phyloP scores from a whole-genome alignment of 2,797 vertebrate genomes.

The Peromyscus melanophrys region DNA sequence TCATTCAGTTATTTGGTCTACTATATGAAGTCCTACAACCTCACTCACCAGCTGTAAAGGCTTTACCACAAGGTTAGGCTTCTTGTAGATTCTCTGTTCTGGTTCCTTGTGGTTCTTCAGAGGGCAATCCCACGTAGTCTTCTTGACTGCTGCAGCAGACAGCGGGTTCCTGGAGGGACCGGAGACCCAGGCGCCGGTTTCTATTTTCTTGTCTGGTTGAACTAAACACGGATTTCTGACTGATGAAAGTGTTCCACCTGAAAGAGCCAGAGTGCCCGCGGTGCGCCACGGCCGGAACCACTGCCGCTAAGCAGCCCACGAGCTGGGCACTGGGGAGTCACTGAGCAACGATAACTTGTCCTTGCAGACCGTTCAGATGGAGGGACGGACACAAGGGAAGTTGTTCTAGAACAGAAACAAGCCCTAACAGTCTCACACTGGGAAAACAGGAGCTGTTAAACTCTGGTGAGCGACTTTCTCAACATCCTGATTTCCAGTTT shows the following conservation, averaged over 20 bases:
- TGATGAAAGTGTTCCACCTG: slow-evolving; percentile 50
- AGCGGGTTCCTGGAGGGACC: slow-evolving; percentile 71
- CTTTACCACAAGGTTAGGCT: slow-evolving; percentile 81
- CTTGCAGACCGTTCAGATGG: neutral
- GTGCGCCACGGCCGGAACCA: neutral
- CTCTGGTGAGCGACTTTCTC: slow-evolving; percentile 26
- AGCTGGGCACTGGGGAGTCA: neutral
- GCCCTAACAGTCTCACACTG: neutral
- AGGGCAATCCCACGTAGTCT: slow-evolving; percentile 69
- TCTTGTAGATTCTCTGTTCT: slow-evolving; percentile 67
- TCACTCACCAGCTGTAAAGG: slow-evolving; percentile 82
- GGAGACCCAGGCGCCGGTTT: slow-evolving; percentile 78
- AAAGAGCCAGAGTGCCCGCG: slow-evolving; percentile 48
- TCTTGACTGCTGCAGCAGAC: slow-evolving; percentile 47
- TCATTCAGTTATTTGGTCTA: neutral
- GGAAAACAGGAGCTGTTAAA: neutral
- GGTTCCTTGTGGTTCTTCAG: slow-evolving; percentile 57
- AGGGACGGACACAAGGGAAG: neutral
- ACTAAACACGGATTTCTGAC: slow-evolving; percentile 64
- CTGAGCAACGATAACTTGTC: neutral
- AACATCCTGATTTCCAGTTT: slow-evolving; percentile 45
- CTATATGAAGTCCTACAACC: neutral
- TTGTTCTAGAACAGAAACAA: neutral
- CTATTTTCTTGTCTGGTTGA: slow-evolving; percentile 68
- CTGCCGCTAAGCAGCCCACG: neutral